Conservation (phyloP, 1,140 invertebrate species). For the Bombus sibiricus region DNA sequence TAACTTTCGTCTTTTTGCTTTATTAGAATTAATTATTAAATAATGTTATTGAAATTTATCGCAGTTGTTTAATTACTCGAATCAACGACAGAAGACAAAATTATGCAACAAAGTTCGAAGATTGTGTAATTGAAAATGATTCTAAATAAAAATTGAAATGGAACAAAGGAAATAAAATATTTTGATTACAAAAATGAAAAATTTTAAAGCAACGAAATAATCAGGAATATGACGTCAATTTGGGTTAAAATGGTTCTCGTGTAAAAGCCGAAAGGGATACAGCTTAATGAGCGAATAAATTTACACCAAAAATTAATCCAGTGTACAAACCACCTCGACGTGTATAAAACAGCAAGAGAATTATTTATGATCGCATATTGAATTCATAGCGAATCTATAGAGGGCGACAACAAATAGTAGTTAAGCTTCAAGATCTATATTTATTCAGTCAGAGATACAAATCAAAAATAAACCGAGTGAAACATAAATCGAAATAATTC, state of each 20-base stretch:
- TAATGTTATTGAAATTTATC: background rate
- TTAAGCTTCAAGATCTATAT: slow-evolving; percentile 3
- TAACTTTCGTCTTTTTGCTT: background rate
- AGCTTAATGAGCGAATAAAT: slow-evolving; percentile 39
- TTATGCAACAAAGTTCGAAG: too few relatives aligned
- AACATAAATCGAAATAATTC: slow-evolving; percentile 9
- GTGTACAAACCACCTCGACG: background rate
- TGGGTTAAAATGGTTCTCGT: slow-evolving; percentile 22
- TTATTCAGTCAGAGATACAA: slow-evolving; percentile 20
- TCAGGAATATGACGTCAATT: background rate
- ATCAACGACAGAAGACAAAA: background rate
- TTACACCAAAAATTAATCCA: slow-evolving; percentile 30
- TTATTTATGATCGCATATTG: slow-evolving; percentile 39
- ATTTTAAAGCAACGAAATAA: background rate
- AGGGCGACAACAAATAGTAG: background rate
- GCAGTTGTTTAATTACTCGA: background rate
- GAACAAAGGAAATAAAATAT: background rate
- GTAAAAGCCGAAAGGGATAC: background rate
- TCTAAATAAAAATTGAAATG: background rate
- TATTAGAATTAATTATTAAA: background rate
- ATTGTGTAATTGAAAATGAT: background rate
- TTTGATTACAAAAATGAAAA: background rate
- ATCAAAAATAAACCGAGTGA: background rate
- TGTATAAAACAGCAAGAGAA: slow-evolving; percentile 6
- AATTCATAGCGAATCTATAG: slow-evolving; percentile 18